phyloP scores from a whole-genome alignment of 2,797 vertebrate species.

The Champsocephalus esox region DNA sequence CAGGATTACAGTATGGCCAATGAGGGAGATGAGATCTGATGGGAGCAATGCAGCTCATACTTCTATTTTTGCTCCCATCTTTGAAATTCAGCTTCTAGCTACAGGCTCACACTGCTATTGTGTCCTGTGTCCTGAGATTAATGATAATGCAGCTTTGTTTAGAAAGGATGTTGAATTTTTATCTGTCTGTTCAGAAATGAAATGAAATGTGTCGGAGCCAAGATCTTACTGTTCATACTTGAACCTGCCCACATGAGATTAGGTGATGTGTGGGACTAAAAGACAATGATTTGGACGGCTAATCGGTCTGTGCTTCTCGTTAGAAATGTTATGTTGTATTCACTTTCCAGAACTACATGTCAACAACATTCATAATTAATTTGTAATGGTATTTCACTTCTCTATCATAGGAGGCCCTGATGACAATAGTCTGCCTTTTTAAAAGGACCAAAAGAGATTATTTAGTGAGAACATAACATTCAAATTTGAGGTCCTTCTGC shows the following conservation, averaged over 20 bases:
- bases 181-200: conserved; percentile 13
- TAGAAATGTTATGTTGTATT: conserved; percentile 16
- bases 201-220: not conserved
- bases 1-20: conserved; percentile 61
- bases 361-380: conserved; percentile 57
- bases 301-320: conserved; percentile 13
- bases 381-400: conserved; percentile 32
- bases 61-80: conserved; percentile 64
- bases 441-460: not conserved
- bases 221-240: not conserved
- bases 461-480: conserved; percentile 5
- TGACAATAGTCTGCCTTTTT: conserved; percentile 6
- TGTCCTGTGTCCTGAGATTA: conserved; percentile 8
- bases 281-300: not conserved
- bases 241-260: conserved; percentile 7
- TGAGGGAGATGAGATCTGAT: conserved; percentile 66
- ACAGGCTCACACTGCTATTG: conserved; percentile 10
- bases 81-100: conserved; percentile 45
- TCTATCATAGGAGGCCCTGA: conserved; percentile 17
- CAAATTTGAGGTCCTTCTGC: not conserved
- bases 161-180: conserved; percentile 9
- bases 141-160: conserved; percentile 15
- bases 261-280: not conserved
- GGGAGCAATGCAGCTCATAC: conserved; percentile 49
- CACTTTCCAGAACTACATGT: conserved; percentile 31